Conservation (phyloP, 2,797 vertebrate species). For the Rachycentron canadum region DNA sequence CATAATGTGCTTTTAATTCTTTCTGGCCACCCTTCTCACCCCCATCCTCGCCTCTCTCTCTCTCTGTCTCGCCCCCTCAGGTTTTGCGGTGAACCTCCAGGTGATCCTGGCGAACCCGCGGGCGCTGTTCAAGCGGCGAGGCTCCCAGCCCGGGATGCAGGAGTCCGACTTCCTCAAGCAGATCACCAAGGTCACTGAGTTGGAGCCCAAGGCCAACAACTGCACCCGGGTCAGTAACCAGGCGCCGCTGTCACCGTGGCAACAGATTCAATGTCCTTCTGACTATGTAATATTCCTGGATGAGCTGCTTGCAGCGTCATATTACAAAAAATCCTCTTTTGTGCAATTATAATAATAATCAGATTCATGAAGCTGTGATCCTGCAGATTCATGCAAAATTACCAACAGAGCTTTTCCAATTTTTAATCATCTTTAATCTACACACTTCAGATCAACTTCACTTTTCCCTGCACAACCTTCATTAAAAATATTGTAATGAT, state of each 20-base stretch:
- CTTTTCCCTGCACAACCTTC: neutral
- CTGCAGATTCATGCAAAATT: too few relatives aligned
- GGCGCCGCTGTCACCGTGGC: neutral
- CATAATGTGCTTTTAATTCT: constrained; percentile 59
- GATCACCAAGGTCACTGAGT: constrained; percentile 94
- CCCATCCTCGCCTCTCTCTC: neutral
- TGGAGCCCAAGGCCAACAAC: constrained; percentile 97
- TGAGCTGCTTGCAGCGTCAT: neutral
- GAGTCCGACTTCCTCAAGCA: constrained; percentile 99
- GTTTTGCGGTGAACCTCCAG: constrained; percentile 97
- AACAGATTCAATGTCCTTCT: constrained; percentile 4
- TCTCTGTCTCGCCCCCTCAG: constrained; percentile 74
- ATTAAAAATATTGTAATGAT: neutral
- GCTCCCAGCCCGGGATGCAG: constrained; percentile 98
- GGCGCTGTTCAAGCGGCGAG: constrained; percentile 95
- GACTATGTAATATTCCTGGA: neutral
- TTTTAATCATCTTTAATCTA: too few relatives aligned
- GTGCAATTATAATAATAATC: too few relatives aligned
- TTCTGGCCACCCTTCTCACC: constrained; percentile 27
- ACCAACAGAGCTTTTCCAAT: neutral
- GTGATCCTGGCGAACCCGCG: constrained; percentile 94
- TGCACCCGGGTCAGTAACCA: constrained; percentile 93
- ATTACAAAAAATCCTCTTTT: too few relatives aligned
- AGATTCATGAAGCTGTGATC: too few relatives aligned
- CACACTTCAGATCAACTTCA: neutral